Conservation (phyloP, 2,113 vertebrate genomes). For the Struthio camelus region DNA sequence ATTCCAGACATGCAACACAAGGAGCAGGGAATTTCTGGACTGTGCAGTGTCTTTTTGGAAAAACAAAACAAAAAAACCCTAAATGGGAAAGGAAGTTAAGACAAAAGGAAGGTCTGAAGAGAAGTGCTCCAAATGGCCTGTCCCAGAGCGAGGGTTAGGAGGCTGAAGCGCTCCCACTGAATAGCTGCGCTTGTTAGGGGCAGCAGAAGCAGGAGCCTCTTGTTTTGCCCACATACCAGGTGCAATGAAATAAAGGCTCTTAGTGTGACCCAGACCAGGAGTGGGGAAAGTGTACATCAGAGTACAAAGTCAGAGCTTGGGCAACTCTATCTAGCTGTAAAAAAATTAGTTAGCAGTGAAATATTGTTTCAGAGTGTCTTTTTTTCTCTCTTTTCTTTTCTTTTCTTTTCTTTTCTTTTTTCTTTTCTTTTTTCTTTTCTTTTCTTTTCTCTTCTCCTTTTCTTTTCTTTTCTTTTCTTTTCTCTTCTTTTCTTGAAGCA, state of each 20-base stretch:
- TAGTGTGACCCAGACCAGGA: slow-evolving; percentile 3
- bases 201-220: slow-evolving; percentile 44
- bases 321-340: slow-evolving; percentile 39
- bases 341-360: background rate
- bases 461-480: fast-evolving
- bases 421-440: fast-evolving
- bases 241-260: slow-evolving; percentile 63
- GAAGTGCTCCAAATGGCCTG: background rate
- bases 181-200: slow-evolving; percentile 36
- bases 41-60: background rate
- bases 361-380: background rate
- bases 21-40: slow-evolving; percentile 56
- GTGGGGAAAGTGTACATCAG: background rate
- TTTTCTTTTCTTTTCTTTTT: fast-evolving
- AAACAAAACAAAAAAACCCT: background rate
- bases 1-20: slow-evolving; percentile 68
- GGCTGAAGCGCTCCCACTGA: background rate
- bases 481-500: background rate
- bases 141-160: background rate
- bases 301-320: background rate
- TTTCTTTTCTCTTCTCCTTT: fast-evolving
- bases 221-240: slow-evolving; percentile 28
- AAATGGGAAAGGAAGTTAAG: slow-evolving; percentile 45
- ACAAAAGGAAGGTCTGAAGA: slow-evolving; percentile 36
- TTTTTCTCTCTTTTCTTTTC: too few species aligned